Conservation (phyloP, 2,888 invertebrate genomes). For the Phania funesta region DNA sequence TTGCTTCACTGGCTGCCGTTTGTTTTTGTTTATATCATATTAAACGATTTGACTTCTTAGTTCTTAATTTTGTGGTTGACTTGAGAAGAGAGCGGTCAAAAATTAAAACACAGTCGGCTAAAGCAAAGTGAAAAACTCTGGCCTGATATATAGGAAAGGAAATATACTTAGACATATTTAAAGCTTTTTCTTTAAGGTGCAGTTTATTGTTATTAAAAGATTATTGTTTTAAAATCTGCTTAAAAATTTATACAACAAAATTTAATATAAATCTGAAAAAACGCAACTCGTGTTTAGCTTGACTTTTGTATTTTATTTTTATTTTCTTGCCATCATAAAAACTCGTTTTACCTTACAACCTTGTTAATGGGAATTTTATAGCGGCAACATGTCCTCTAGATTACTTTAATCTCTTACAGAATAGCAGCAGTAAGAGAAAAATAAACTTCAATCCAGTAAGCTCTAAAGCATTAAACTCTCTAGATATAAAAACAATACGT, state of each 20-base stretch:
- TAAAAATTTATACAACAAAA: slow-evolving; percentile 12
- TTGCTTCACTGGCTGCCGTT: slow-evolving; percentile 5
- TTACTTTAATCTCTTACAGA: slow-evolving; percentile 62
- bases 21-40: slow-evolving; percentile 18
- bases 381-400: slow-evolving; percentile 70
- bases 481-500: slow-evolving; percentile 4
- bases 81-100: background rate
- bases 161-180: slow-evolving; percentile 37
- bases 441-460: slow-evolving; percentile 62
- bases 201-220: background rate
- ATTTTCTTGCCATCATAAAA: slow-evolving; percentile 58
- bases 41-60: slow-evolving; percentile 10
- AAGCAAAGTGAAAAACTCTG: background rate
- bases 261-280: slow-evolving; percentile 43
- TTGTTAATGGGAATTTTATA: slow-evolving; percentile 77
- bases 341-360: slow-evolving; percentile 69
- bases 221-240: slow-evolving; percentile 1
- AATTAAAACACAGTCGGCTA: slow-evolving; percentile 15
- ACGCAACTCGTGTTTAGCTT: background rate
- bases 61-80: slow-evolving; percentile 56
- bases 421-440: slow-evolving; percentile 32
- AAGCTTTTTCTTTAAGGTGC: slow-evolving; percentile 65
- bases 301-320: slow-evolving; percentile 40
- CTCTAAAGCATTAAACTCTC: slow-evolving; percentile 64
- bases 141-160: slow-evolving; percentile 19